Evolutionary conservation across 2,888 invertebrate species (phyloP).

Genomic region (Cantharis nigra): DNA sequence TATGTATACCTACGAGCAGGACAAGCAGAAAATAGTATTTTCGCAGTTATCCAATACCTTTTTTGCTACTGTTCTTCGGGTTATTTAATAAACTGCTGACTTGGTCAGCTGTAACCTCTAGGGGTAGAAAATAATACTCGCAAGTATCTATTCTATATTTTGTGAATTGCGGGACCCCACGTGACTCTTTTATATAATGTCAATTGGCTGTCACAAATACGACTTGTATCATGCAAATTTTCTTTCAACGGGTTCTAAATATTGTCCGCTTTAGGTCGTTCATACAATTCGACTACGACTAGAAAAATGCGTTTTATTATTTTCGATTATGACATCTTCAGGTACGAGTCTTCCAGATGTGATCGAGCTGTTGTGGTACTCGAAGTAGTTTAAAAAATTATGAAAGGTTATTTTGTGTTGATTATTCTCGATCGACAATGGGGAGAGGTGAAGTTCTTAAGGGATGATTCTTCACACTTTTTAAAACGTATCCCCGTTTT

Average conservation of each 20-base stretch:
- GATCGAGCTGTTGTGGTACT: conserved; percentile 15
- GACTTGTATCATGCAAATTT: conserved; percentile 55
- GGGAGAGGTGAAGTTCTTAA: conserved; percentile 36
- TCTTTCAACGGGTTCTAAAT: conserved; percentile 47
- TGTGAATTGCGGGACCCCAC: conserved; percentile 54
- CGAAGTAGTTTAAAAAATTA: conserved; percentile 29
- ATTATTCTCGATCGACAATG: conserved; percentile 34
- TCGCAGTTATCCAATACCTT: conserved; percentile 12
- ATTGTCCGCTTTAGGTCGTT: conserved; percentile 31
- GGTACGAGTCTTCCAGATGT: conserved; percentile 1
- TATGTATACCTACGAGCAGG: not conserved
- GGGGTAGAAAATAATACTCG: conserved; percentile 46
- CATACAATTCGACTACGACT: conserved; percentile 32
- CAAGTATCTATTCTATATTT: conserved; percentile 56
- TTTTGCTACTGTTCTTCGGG: conserved; percentile 4
- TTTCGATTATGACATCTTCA: not conserved
- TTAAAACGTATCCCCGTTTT: conserved; percentile 30
- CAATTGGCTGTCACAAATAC: conserved; percentile 58
- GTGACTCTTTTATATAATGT: conserved; percentile 56
- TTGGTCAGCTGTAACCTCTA: conserved; percentile 42
- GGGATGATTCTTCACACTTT: conserved; percentile 49
- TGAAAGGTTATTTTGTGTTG: conserved; percentile 45
- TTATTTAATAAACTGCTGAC: conserved; percentile 9
- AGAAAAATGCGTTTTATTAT: conserved; percentile 10
- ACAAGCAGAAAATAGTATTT: conserved; percentile 10